phyloP scores from a whole-genome alignment of 2,113 vertebrate genomes.

The Leucoraja erinaceus region DNA sequence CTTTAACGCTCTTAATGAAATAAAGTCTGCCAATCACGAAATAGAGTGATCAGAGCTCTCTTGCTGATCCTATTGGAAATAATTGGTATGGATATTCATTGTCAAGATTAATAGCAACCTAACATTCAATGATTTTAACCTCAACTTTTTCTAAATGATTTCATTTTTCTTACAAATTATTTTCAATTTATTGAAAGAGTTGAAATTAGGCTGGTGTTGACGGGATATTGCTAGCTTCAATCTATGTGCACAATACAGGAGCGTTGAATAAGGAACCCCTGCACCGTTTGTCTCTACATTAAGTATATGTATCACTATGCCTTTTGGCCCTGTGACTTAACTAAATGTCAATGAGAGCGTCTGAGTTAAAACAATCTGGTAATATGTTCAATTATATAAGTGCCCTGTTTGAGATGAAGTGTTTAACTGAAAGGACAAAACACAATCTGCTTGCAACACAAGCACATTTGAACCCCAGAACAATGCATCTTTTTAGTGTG shows the following conservation, averaged over 20 bases:
- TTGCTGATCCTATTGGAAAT: too few species aligned
- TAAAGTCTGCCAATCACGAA: too few species aligned
- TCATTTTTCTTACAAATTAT: neutral
- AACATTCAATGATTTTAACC: neutral
- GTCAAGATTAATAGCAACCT: too few species aligned
- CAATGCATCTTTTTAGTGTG: neutral
- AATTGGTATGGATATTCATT: too few species aligned
- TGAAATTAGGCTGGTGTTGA: neutral
- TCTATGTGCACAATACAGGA: too few species aligned
- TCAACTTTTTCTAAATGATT: neutral
- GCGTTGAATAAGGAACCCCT: too few species aligned
- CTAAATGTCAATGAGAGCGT: neutral
- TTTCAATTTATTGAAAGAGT: neutral
- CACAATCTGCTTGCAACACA: neutral
- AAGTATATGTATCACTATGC: too few species aligned
- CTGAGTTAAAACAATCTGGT: neutral
- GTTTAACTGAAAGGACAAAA: neutral
- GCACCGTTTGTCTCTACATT: too few species aligned
- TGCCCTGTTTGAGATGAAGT: neutral
- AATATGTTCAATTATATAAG: neutral
- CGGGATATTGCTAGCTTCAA: too few species aligned
- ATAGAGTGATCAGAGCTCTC: too few species aligned
- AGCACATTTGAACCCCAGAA: neutral
- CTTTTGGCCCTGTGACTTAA: too few species aligned
- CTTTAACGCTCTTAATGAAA: too few species aligned